Conservation (phyloP, 2,888 invertebrate genomes). For the Pristionchus exspectatus region DNA sequence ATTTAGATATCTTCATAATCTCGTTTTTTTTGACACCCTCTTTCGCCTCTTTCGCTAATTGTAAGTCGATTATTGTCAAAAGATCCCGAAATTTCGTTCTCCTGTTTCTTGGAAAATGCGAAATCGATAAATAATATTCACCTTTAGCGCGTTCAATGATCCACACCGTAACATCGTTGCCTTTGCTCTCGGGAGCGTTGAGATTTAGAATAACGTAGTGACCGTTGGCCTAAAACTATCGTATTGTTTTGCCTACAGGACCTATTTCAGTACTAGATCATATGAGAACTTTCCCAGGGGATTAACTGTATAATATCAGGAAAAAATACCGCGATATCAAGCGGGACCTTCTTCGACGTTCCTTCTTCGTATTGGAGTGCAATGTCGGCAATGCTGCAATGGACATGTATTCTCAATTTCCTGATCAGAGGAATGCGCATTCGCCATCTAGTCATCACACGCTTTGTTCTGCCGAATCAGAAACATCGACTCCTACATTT, state of each 20-base stretch:
- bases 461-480: neutral
- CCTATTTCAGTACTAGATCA: neutral
- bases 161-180: conserved; percentile 6
- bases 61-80: no score
- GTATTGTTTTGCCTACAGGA: no score
- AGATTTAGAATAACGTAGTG: neutral
- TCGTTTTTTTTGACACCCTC: no score
- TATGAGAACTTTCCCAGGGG: neutral
- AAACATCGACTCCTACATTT: neutral
- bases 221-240: neutral
- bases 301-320: neutral
- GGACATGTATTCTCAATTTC: neutral
- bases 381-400: neutral
- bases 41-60: no score
- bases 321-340: neutral
- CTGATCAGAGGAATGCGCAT: no score
- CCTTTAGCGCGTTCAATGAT: neutral
- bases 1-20: no score
- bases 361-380: neutral
- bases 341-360: neutral
- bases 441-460: neutral
- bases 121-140: neutral
- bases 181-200: neutral
- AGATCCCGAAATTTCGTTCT: no score
- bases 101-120: no score